A percentile compares a stretch with the other conserved stretches of the same genome.
Evolutionary conservation across 2,888 invertebrate species (phyloP).

Genomic region (Xylocampa areola): DNA sequence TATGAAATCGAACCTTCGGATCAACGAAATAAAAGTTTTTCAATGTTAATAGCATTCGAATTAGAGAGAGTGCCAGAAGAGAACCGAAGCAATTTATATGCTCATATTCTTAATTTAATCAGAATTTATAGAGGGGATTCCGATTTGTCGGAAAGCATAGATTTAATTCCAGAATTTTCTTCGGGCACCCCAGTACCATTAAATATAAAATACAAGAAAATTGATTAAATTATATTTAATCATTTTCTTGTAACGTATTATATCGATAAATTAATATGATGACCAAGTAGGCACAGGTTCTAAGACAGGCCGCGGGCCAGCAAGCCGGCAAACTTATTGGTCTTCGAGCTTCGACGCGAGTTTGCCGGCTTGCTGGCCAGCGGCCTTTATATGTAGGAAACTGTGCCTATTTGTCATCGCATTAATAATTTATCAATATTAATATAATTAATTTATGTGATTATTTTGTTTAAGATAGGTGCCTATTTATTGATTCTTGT

Average conservation of each 20-base stretch:
- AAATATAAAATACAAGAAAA: constrained; percentile 26
- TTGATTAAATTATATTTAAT: constrained; percentile 21
- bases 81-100: constrained; percentile 13
- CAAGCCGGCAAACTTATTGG: constrained; percentile 13
- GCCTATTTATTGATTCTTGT: constrained; percentile 20
- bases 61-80: constrained; percentile 24
- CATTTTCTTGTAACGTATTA: constrained; percentile 16
- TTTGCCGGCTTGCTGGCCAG: constrained; percentile 21
- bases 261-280: constrained; percentile 18
- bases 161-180: constrained; percentile 18
- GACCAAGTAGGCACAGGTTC: constrained; percentile 16
- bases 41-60: constrained; percentile 20
- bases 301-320: constrained; percentile 12
- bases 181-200: constrained; percentile 22
- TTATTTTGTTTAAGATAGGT: constrained; percentile 16
- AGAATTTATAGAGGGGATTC: constrained; percentile 11
- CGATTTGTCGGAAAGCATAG: constrained; percentile 16
- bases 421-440: constrained; percentile 18
- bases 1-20: constrained; percentile 19
- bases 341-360: constrained; percentile 14
- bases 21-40: constrained; percentile 19
- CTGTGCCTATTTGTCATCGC: constrained; percentile 20
- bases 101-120: constrained; percentile 13
- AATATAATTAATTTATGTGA: constrained; percentile 16
- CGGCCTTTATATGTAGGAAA: constrained; percentile 21